phyloP scores from a whole-genome alignment of 2,888 invertebrate species.

The Ormyrus thymus region DNA sequence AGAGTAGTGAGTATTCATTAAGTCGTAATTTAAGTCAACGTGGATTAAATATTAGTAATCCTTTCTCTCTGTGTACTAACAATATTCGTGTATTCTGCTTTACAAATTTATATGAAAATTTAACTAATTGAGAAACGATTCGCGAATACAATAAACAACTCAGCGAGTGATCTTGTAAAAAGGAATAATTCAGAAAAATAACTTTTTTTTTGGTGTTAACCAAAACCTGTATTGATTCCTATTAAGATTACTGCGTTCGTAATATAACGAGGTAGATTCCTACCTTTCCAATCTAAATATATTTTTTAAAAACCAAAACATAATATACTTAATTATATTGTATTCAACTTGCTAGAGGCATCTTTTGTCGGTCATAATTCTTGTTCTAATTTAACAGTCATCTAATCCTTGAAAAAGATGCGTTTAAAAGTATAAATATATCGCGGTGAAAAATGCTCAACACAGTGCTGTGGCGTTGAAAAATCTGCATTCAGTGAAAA shows the following conservation, averaged over 20 bases:
- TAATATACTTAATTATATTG: slow-evolving; percentile 1
- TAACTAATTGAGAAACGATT: background rate
- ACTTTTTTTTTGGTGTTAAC: slow-evolving; percentile 13
- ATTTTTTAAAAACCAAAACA: slow-evolving; percentile 29
- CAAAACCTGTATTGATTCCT: slow-evolving; percentile 5
- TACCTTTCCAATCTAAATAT: slow-evolving; percentile 28
- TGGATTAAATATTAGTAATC: no score
- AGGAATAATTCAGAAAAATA: background rate
- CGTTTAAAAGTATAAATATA: slow-evolving; percentile 15
- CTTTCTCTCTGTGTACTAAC: no score
- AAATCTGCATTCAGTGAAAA: slow-evolving; percentile 15
- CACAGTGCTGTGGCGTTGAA: slow-evolving; percentile 33
- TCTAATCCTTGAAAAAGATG: slow-evolving; percentile 15
- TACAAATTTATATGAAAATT: slow-evolving; percentile 32
- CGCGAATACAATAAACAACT: slow-evolving; percentile 17
- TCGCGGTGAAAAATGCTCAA: slow-evolving; percentile 30
- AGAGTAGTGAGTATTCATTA: no score
- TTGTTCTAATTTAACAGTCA: slow-evolving; percentile 1
- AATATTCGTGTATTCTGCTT: slow-evolving; percentile 25
- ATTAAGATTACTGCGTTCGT: slow-evolving; percentile 27
- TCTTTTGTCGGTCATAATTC: background rate
- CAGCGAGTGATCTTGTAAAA: slow-evolving; percentile 8
- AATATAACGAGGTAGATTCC: slow-evolving; percentile 23
- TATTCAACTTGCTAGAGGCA: background rate
- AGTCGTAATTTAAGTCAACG: no score